These are phyloP conservation scores for Lemur catta DNA, from an alignment of 2,797 vertebrate species.

Conservation along the genomic window DNA sequence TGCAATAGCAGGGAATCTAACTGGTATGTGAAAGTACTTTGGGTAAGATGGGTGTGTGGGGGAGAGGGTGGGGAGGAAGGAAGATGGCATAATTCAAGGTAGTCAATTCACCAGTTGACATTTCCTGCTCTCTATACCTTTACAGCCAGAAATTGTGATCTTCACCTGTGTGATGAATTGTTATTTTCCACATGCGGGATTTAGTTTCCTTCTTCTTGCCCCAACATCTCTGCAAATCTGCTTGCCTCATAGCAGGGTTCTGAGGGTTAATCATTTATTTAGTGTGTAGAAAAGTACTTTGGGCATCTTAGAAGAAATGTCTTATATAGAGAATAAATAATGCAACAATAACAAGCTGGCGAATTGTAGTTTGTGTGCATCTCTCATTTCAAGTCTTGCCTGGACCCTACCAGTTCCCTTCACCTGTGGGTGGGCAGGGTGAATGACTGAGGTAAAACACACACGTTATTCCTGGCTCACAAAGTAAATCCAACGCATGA, in stretches of 20 bases:
- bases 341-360: conserved; percentile 51
- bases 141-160: conserved; percentile 16
- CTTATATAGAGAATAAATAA: conserved; percentile 62
- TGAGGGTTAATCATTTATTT: conserved; percentile 68
- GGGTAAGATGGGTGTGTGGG: not conserved
- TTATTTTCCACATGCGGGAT: conserved; percentile 42
- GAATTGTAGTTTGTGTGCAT: conserved; percentile 19
- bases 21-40: not conserved
- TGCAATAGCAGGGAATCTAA: not conserved
- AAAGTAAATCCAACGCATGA: not conserved
- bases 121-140: not conserved
- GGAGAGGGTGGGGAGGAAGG: not conserved
- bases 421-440: not conserved
- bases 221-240: conserved; percentile 64
- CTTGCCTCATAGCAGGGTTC: conserved; percentile 62
- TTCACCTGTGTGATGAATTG: conserved; percentile 8
- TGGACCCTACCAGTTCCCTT: not conserved
- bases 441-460: conserved; percentile 40
- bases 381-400: not conserved
- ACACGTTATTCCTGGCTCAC: conserved; percentile 2
- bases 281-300: conserved; percentile 58
- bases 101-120: not conserved
- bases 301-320: conserved; percentile 58
- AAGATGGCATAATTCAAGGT: not conserved
- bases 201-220: conserved; percentile 46